phyloP scores from a whole-genome alignment of 2,888 invertebrate species.

The Drosophila flavopinicola region DNA sequence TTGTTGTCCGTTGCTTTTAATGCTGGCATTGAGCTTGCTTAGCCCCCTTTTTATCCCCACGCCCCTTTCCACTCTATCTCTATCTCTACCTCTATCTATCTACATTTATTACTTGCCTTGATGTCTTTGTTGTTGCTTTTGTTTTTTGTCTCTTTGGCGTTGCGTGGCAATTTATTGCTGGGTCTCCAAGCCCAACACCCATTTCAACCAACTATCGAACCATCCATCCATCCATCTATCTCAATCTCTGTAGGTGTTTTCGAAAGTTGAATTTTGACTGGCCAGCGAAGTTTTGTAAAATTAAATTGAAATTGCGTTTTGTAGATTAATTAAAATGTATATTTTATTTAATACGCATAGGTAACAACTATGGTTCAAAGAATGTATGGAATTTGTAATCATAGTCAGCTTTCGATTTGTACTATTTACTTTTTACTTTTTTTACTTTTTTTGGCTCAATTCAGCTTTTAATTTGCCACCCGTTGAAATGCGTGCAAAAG shows the following conservation, averaged over 20 bases:
- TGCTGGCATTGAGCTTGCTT: slow-evolving; percentile 63
- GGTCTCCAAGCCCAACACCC: slow-evolving; percentile 18
- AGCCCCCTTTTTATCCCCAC: neutral
- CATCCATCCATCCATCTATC: slow-evolving; percentile 23
- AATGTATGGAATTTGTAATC: no score
- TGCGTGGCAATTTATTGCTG: slow-evolving; percentile 58
- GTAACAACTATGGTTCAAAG: no score
- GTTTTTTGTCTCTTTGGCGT: slow-evolving; percentile 39
- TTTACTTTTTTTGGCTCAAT: no score
- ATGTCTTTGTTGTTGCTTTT: slow-evolving; percentile 32
- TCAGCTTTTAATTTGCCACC: no score
- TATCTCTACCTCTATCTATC: slow-evolving; percentile 14
- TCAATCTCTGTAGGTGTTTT: slow-evolving; percentile 44
- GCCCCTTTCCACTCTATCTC: neutral
- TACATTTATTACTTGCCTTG: slow-evolving; percentile 31
- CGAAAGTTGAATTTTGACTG: slow-evolving; percentile 48
- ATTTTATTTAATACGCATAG: no score
- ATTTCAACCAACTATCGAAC: slow-evolving; percentile 1
- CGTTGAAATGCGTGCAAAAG: no score
- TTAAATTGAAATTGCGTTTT: no score
- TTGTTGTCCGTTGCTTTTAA: slow-evolving; percentile 66
- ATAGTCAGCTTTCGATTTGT: no score
- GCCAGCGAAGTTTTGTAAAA: slow-evolving; percentile 17
- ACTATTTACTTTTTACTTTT: no score
- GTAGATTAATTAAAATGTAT: no score